Base-by-base conservation (phyloP, 1,140 invertebrate species). In the Diuraphis noxia region DNA sequence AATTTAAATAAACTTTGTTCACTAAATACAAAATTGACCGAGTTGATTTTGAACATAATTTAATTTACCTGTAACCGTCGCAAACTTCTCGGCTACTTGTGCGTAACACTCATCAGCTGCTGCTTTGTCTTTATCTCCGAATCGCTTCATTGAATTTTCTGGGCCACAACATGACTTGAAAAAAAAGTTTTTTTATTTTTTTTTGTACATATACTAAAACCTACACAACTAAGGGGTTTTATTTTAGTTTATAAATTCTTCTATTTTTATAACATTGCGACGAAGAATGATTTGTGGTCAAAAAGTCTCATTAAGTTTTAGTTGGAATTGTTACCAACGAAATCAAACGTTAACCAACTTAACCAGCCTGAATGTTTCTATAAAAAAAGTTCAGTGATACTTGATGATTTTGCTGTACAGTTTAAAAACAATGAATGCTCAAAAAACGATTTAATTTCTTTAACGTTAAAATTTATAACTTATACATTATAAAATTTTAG, bases 101-200 rank as follows among this genome's bases (percentile, higher is more conserved):
- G 49, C 43, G 41, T 92, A 92, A 90, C 92, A 92, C 17, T 88
- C 46, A 40, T 92, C 89, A n/a, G 92, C 46, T 38, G 87, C 81
- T n/a, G 30, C 63, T 86, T 92, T 92, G 43, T 92, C 89, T 88
- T 92, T 91, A 23, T 92, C 92, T 0, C 88, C 92, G 17, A 92
- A 92, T 40, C 84, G 41, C n/a, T 92, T 92, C 43, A 92, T 82
- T 23, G 92, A 36, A 40, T 92, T 92, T 38, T 82, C 84, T 9
- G 91, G 52, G n/a, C 92, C 92, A 81, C 92, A 92, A 46, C 92
- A 92, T 21, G 92, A 91, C 92, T 92, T 89, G 34, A 92, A 92
- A 92, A 40, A 56, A 40, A 56, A 56, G 17, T 5, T n/a, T 43
- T 25, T 72, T n/a, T 72, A n/a, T n/a, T n/a, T 19, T 30, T 72